phyloP scores from a whole-genome alignment of 2,797 vertebrate genomes.

The Phoxinus dragarum region DNA sequence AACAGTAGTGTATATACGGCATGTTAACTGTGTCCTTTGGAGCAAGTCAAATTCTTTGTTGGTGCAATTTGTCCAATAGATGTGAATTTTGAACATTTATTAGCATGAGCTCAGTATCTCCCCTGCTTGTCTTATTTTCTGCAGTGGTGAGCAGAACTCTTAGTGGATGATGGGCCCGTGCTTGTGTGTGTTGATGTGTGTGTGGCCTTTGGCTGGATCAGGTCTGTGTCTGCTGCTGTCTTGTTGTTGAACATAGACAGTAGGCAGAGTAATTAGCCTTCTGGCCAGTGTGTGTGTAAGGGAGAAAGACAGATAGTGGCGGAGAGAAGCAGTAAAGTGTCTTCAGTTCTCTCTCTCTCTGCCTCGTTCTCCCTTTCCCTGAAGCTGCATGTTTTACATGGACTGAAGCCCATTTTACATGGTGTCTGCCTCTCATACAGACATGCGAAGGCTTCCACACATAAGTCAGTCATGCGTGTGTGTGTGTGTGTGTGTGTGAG shows the following conservation, averaged over 20 bases:
- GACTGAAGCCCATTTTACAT: slow-evolving; percentile 60
- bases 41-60: background rate
- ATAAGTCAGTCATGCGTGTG: slow-evolving; percentile 49
- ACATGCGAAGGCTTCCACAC: slow-evolving; percentile 55
- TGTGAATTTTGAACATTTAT: background rate
- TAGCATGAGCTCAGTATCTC: background rate
- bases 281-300: slow-evolving; percentile 24
- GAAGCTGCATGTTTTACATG: slow-evolving; percentile 63
- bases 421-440: slow-evolving; percentile 55
- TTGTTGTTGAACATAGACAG: slow-evolving; percentile 46
- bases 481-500: slow-evolving; percentile 28
- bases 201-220: slow-evolving; percentile 35
- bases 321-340: slow-evolving; percentile 25
- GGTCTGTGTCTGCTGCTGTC: slow-evolving; percentile 33
- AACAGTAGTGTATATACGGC: background rate
- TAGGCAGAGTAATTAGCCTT: slow-evolving; percentile 50
- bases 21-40: background rate
- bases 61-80: background rate
- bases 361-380: slow-evolving; percentile 33
- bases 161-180: background rate
- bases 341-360: slow-evolving; percentile 21
- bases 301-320: slow-evolving; percentile 7
- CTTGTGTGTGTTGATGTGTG: slow-evolving; percentile 5
- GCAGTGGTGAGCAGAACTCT: slow-evolving; percentile 1
- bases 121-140: background rate